phyloP scores from a whole-genome alignment of 2,797 vertebrate species.

The Phataginus tricuspis region DNA sequence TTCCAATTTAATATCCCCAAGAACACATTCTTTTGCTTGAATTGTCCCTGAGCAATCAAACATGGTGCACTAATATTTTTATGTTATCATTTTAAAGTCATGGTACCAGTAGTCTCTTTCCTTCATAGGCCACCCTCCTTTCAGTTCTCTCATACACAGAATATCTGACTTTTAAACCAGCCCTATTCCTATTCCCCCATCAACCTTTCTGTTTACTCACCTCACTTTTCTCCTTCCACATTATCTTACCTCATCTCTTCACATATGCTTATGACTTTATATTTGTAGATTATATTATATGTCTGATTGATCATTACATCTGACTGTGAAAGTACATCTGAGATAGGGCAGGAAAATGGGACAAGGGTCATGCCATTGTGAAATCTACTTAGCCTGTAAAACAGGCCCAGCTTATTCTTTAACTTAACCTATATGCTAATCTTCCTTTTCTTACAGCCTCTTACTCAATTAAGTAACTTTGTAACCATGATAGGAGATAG shows the following conservation, averaged over 20 bases:
- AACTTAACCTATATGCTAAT: no score
- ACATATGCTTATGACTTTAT: neutral
- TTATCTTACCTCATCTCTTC: neutral
- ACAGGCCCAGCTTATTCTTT: no score
- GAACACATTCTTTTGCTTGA: neutral
- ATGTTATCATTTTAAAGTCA: neutral
- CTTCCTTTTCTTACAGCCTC: no score
- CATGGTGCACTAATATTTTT: neutral
- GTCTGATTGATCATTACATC: neutral
- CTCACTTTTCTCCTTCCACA: neutral
- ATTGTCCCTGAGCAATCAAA: neutral
- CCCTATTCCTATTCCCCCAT: neutral
- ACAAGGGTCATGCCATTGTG: neutral
- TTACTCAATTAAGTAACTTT: no score
- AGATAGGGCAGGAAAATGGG: no score
- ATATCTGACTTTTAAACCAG: neutral
- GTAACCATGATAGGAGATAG: no score
- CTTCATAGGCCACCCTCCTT: neutral
- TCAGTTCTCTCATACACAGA: neutral
- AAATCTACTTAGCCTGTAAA: no score
- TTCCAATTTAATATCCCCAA: neutral
- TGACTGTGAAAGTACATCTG: neutral
- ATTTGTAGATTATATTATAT: neutral
- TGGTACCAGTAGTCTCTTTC: neutral
- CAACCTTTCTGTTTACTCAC: neutral